phyloP scores from a whole-genome alignment of 2,888 invertebrate genomes.

The Plebejus melissa region DNA sequence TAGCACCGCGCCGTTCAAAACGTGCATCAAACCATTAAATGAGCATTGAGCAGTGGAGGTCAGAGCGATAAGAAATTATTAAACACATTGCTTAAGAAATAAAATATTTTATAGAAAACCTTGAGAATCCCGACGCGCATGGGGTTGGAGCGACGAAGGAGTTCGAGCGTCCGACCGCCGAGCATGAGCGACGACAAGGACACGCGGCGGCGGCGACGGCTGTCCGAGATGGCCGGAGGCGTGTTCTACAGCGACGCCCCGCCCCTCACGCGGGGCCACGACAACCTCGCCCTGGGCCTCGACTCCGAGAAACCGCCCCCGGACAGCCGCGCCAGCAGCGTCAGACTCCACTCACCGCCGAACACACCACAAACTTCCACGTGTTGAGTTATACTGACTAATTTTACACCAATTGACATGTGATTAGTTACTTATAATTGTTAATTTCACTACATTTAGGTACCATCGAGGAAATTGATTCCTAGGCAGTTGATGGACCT shows the following conservation, averaged over 20 bases:
- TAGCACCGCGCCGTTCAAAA: neutral
- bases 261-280: constrained; percentile 51
- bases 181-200: constrained; percentile 66
- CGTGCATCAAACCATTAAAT: neutral
- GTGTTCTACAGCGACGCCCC: constrained; percentile 69
- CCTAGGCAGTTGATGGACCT: too few relatives aligned
- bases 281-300: constrained; percentile 63
- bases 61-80: constrained; percentile 3
- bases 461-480: too few relatives aligned
- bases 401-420: constrained; percentile 3
- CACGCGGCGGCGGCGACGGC: constrained; percentile 63
- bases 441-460: too few relatives aligned
- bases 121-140: constrained; percentile 60
- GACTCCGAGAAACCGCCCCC: constrained; percentile 59
- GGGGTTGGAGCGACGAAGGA: constrained; percentile 63
- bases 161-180: constrained; percentile 68
- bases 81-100: neutral
- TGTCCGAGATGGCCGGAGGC: constrained; percentile 71
- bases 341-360: constrained; percentile 46
- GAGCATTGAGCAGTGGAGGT: neutral
- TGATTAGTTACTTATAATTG: neutral
- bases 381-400: constrained; percentile 39
- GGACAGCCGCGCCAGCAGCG: constrained; percentile 49
- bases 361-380: constrained; percentile 45
- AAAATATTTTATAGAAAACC: constrained; percentile 48